Evolutionary conservation across 2,888 invertebrate species (phyloP), one percentile per base, ranked within the genome.

Genomic region (Ctenicera cuprea): DNA sequence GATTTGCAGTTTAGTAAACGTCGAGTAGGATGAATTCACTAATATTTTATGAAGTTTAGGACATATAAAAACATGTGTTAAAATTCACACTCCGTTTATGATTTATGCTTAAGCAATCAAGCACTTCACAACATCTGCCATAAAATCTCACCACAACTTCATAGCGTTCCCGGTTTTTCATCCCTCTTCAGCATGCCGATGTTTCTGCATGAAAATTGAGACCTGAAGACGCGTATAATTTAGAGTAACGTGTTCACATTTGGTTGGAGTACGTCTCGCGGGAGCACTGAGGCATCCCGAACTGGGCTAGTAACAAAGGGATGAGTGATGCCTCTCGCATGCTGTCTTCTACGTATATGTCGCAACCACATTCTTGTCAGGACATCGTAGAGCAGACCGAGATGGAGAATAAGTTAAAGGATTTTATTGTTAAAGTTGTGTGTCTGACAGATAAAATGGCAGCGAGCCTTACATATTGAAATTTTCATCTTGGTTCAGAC

Each of bases 181-280:
- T 63, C 54, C 38, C 63, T 62, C 43, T 63, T 20, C 52, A 45
- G 50, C 75, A 74, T 65, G 69, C 66, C 37, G 50, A 26, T 72
- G 76, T 72, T 68, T 64, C 74, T 69, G 50, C 54, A 62, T 71
- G 77, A 76, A 79, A 76, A 71, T 73, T 75, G 78, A 78, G 73
- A 77, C 74, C 73, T 76, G 75, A 76, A 69, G 71, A 75, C 77
- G 75, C 71, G 78, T 79, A 69, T 69, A 79, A 79, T 79, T 79
- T 79, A 79, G 75, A 78, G 74, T 79, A 78, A 79, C 78, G 78
- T 78, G 76, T 78, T 78, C 79, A 77, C 78, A 78, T 79, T 78
- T 78, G 78, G 76, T 74, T 76, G 76, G 62, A 75, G 77, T 78
- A 74, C 69, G 77, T 76, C 77, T 75, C 76, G 73, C 73, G 77